Conservation (phyloP, 1,140 invertebrate species). For the Hylaeus anthracinus region DNA sequence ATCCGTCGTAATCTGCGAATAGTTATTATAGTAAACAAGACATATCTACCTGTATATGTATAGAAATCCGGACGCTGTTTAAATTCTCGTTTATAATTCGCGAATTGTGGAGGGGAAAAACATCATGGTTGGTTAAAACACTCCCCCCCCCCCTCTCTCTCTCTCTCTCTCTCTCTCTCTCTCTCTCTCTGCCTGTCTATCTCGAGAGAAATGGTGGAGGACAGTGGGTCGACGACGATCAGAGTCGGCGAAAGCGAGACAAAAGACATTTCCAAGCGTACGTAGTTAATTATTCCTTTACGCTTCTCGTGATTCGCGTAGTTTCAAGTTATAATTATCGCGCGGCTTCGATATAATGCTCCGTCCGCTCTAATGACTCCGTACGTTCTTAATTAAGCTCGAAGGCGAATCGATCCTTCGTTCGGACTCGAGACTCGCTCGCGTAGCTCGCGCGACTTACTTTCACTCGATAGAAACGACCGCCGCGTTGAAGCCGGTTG, state of each 20-base stretch:
- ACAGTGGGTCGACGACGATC: too few relatives aligned
- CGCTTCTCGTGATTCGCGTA: constrained; percentile 10
- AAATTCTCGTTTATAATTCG: not conserved
- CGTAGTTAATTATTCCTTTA: not conserved
- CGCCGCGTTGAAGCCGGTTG: constrained; percentile 28
- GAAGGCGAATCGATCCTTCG: constrained; percentile 45
- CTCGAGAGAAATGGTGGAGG: not conserved
- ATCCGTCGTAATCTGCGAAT: not conserved
- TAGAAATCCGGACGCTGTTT: not conserved
- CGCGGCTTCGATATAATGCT: constrained; percentile 8
- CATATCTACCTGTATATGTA: not conserved
- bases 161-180: too few relatives aligned
- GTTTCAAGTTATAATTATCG: constrained; percentile 33
- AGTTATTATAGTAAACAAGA: not conserved
- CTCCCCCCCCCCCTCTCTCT: too few relatives aligned
- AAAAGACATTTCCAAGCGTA: not conserved
- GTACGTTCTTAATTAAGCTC: constrained; percentile 57
- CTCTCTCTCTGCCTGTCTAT: too few relatives aligned
- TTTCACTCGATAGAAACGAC: constrained; percentile 58
- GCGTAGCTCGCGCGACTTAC: constrained; percentile 45
- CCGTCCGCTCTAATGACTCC: constrained; percentile 20
- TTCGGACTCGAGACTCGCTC: constrained; percentile 15
- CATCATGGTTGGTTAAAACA: too few relatives aligned
- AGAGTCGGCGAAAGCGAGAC: not conserved
- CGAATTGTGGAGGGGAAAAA: not conserved